phyloP scores from a whole-genome alignment of 2,888 invertebrate genomes.

The Drosophila buzzatii region DNA sequence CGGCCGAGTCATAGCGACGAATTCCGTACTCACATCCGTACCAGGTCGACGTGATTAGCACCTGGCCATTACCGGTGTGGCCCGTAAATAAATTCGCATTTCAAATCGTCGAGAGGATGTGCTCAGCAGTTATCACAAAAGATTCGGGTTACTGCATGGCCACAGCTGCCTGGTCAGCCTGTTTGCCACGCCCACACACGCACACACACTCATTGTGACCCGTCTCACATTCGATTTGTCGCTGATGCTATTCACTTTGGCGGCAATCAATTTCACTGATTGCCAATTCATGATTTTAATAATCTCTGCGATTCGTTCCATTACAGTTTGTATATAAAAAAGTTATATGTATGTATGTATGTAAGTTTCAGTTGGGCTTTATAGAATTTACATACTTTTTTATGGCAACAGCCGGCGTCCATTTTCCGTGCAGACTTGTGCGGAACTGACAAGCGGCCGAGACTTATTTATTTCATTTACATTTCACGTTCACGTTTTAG shows the following conservation, averaged over 20 bases:
- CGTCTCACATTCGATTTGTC: slow-evolving; percentile 18
- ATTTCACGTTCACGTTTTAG: slow-evolving; percentile 38
- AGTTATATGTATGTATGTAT: neutral
- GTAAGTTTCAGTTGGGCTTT: slow-evolving; percentile 1
- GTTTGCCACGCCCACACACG: slow-evolving; percentile 10
- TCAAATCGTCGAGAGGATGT: slow-evolving; percentile 29
- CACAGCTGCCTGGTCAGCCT: neutral
- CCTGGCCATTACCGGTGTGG: slow-evolving; percentile 35
- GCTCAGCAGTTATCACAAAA: slow-evolving; percentile 6
- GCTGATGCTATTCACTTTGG: slow-evolving; percentile 10
- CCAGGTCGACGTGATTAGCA: slow-evolving; percentile 44
- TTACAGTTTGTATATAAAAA: neutral
- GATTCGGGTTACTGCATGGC: slow-evolving; percentile 8
- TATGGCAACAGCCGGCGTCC: slow-evolving; percentile 67
- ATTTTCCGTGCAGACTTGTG: slow-evolving; percentile 70
- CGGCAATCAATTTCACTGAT: slow-evolving; percentile 73
- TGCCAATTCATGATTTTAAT: slow-evolving; percentile 45
- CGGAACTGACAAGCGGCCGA: slow-evolving; percentile 60
- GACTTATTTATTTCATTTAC: slow-evolving; percentile 58
- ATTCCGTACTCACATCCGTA: slow-evolving; percentile 26
- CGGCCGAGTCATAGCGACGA: slow-evolving; percentile 24
- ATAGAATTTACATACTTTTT: slow-evolving; percentile 67
- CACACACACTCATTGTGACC: slow-evolving; percentile 22
- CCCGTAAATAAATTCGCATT: slow-evolving; percentile 42
- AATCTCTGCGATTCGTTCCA: slow-evolving; percentile 19